These are phyloP conservation scores for Coptotermes formosanus DNA, from an alignment of 1,140 invertebrate species.

Conservation along the genomic window DNA sequence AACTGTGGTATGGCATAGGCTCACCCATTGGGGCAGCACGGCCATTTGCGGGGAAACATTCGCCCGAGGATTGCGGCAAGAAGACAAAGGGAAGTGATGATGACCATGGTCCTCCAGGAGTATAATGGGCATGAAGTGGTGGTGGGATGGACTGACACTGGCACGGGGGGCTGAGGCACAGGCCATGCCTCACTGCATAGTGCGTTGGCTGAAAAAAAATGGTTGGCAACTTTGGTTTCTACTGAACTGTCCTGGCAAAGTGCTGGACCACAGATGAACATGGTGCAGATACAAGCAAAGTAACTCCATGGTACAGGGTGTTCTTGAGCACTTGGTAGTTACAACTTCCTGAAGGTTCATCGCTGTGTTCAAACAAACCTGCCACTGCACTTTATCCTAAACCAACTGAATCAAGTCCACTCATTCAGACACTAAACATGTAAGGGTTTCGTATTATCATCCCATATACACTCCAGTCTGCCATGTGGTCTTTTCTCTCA, in stretches of 20 bases:
- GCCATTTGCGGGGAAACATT: conserved; percentile 8
- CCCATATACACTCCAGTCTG: too few species aligned
- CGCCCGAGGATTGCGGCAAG: conserved; percentile 10
- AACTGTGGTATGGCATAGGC: not conserved
- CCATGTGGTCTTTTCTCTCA: too few species aligned
- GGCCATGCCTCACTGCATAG: conserved; percentile 4
- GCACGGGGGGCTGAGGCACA: not conserved
- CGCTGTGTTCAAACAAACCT: too few species aligned
- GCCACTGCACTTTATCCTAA: too few species aligned
- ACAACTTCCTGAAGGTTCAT: too few species aligned
- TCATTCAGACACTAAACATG: too few species aligned
- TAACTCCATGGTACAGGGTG: too few species aligned
- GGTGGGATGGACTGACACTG: conserved; percentile 11
- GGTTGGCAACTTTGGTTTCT: conserved; percentile 5
- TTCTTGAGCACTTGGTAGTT: too few species aligned
- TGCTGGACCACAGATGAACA: not conserved
- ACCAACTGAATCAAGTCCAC: too few species aligned
- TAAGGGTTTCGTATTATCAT: too few species aligned
- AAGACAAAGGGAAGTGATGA: conserved; percentile 6
- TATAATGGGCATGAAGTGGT: conserved; percentile 9
- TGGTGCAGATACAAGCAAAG: too few species aligned
- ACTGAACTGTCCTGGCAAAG: not conserved
- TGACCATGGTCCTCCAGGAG: conserved; percentile 11
- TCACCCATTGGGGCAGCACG: conserved; percentile 2
- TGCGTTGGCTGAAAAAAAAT: not conserved